Conservation (phyloP, 2,888 invertebrate species). For the Escarpia spicata region DNA sequence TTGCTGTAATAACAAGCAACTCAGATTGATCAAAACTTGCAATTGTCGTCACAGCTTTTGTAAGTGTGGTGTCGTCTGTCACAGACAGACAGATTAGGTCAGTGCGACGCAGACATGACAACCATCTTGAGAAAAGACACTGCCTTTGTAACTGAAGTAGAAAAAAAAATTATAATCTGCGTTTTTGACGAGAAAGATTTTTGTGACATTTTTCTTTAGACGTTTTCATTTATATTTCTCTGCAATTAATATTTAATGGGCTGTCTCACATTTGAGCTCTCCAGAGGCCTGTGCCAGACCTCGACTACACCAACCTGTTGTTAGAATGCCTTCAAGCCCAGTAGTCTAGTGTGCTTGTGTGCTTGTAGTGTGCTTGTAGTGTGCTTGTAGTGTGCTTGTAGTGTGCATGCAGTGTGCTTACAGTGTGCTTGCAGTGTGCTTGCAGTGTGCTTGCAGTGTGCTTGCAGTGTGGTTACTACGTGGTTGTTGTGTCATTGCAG, state of each 20-base stretch:
- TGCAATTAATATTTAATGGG: not conserved
- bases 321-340: not conserved
- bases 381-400: too few relatives aligned
- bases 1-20: slow-evolving; percentile 10
- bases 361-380: too few relatives aligned
- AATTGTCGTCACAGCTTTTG: not conserved
- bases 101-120: not conserved
- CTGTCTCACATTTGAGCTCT: not conserved
- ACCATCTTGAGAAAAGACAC: not conserved
- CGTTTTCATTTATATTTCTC: not conserved
- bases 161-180: not conserved
- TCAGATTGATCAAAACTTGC: not conserved
- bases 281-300: not conserved
- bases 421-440: too few relatives aligned
- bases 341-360: not conserved
- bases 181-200: not conserved
- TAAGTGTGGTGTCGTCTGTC: not conserved
- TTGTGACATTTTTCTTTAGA: not conserved
- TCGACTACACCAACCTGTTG: not conserved
- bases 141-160: not conserved
- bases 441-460: too few relatives aligned
- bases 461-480: too few relatives aligned
- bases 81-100: not conserved
- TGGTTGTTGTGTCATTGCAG: too few relatives aligned
- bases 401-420: too few relatives aligned